These are phyloP conservation scores for Tapirus terrestris DNA, from an alignment of 2,113 vertebrate genomes.

Conservation along the genomic window DNA sequence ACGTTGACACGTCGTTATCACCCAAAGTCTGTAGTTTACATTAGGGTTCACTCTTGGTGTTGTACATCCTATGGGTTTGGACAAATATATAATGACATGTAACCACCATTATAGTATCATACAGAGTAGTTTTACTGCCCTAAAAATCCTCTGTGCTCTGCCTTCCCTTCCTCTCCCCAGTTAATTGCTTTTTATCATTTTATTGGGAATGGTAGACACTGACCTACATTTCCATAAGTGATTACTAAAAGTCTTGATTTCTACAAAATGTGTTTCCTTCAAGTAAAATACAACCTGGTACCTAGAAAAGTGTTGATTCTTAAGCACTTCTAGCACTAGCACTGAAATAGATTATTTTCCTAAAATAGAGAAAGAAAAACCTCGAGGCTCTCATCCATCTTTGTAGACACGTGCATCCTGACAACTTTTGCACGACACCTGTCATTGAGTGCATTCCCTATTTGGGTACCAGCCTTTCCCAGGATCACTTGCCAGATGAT, in stretches of 20 bases:
- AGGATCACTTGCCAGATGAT: not conserved
- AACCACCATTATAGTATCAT: not conserved
- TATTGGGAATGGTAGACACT: not conserved
- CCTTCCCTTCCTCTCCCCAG: too few species aligned
- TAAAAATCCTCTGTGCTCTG: not conserved
- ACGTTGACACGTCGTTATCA: not conserved
- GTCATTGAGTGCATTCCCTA: rapidly evolving
- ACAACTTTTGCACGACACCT: not conserved
- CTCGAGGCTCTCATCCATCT: not conserved
- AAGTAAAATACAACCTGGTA: not conserved
- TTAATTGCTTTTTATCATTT: not conserved
- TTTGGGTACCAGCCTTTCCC: not conserved
- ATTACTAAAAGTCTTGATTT: not conserved
- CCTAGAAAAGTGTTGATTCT: not conserved
- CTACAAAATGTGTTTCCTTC: not conserved
- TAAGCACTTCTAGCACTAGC: not conserved
- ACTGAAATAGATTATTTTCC: not conserved
- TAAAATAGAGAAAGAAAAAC: not conserved
- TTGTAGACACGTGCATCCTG: rapidly evolving
- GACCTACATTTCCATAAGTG: not conserved
- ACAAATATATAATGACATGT: not conserved
- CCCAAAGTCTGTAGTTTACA: not conserved
- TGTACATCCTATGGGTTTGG: not conserved
- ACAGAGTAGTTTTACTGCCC: not conserved
- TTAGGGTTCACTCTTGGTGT: not conserved